phyloP scores from a whole-genome alignment of 2,888 invertebrate species.

The Crossocerus cetratus region DNA sequence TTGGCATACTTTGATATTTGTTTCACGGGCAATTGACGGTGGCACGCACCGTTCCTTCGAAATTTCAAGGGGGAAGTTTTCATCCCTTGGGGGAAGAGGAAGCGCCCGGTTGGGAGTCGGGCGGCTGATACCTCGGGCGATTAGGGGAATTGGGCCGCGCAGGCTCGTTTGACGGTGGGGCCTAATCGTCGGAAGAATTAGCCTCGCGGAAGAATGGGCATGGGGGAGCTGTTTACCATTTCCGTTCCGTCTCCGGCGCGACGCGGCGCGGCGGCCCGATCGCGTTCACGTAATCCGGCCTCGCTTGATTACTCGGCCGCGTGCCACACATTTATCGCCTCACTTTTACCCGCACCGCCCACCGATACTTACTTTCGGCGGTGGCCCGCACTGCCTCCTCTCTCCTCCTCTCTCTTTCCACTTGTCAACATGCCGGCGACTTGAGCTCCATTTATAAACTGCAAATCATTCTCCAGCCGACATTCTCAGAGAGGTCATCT shows the following conservation, averaged over 20 bases:
- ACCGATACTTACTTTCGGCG: slow-evolving; percentile 57
- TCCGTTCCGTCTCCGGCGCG: slow-evolving; percentile 38
- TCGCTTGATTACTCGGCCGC: slow-evolving; percentile 21
- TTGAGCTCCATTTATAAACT: too few relatives aligned
- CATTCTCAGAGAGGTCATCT: too few relatives aligned
- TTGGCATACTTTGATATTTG: neutral
- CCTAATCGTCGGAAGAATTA: slow-evolving; percentile 55
- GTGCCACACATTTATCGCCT: slow-evolving; percentile 44
- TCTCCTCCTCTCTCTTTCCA: neutral
- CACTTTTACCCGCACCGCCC: slow-evolving; percentile 55
- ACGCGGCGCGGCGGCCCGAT: neutral
- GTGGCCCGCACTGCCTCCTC: slow-evolving; percentile 9
- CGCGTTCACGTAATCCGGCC: slow-evolving; percentile 8
- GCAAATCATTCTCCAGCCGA: too few relatives aligned
- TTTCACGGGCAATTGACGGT: too few relatives aligned
- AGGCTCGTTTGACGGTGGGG: slow-evolving; percentile 45
- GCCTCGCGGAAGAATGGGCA: slow-evolving; percentile 47
- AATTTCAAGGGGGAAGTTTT: too few relatives aligned
- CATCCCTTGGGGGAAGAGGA: too few relatives aligned
- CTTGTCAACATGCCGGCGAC: too few relatives aligned
- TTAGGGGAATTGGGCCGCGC: slow-evolving; percentile 44
- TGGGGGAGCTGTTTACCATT: slow-evolving; percentile 44
- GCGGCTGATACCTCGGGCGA: slow-evolving; percentile 32
- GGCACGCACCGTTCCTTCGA: too few relatives aligned
- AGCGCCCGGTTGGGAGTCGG: neutral